A percentile compares a stretch with the other conserved stretches of the same genome.
Evolutionary conservation across 2,113 vertebrate species (phyloP).

Genomic region (Drymodes brunneopygia): DNA sequence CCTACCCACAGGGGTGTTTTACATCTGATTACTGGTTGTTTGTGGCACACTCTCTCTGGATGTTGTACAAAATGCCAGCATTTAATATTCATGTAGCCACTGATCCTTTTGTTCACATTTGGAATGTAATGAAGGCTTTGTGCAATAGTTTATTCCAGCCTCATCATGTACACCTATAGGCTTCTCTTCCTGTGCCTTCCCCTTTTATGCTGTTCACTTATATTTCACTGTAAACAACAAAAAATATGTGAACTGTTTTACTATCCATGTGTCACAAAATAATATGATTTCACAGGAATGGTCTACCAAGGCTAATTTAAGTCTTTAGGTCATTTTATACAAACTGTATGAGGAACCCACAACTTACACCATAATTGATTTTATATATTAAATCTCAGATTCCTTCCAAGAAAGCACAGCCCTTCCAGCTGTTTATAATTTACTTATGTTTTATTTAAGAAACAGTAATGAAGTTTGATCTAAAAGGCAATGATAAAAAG

Average conservation of each 20-base stretch:
- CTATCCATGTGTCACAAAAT: background rate
- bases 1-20: background rate
- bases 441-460: background rate
- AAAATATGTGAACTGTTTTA: background rate
- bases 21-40: background rate
- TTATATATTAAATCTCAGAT: background rate
- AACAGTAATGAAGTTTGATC: background rate
- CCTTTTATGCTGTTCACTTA: background rate
- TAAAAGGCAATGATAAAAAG: background rate
- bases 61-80: background rate
- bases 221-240: background rate
- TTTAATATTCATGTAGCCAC: background rate
- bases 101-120: background rate
- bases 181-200: background rate
- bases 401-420: background rate
- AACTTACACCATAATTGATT: rapidly evolving
- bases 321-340: background rate
- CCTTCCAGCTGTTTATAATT: background rate
- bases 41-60: background rate
- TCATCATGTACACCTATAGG: background rate
- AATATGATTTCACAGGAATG: background rate
- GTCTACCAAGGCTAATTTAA: background rate
- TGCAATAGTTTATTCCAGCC: background rate
- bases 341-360: background rate
- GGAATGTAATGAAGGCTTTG: background rate